Evolutionary conservation across 2,888 invertebrate genomes (phyloP).

Genomic region (Chesias legatella): DNA sequence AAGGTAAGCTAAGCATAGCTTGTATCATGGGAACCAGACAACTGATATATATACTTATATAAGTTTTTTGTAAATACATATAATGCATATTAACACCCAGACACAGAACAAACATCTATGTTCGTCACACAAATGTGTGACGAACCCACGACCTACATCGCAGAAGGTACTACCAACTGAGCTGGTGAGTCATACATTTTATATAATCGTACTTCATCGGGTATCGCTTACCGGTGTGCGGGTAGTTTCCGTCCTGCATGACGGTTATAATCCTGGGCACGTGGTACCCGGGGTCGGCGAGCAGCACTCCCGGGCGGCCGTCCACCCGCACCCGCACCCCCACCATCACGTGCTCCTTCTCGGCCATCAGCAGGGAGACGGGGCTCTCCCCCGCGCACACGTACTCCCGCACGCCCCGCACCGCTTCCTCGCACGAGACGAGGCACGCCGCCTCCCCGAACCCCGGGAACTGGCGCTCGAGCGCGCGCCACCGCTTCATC

Average conservation of each 20-base stretch:
- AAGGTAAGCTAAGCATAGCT: too few species aligned
- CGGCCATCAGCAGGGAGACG: conserved; percentile 82
- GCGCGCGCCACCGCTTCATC: conserved; percentile 81
- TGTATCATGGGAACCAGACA: too few species aligned
- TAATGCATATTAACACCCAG: too few species aligned
- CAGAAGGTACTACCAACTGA: too few species aligned
- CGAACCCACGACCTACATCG: too few species aligned
- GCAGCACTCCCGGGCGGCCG: conserved; percentile 87
- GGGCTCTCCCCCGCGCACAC: conserved; percentile 76
- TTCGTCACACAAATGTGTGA: too few species aligned
- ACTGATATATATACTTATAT: too few species aligned
- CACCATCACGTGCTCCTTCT: conserved; percentile 94
- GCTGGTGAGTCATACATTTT: too few species aligned
- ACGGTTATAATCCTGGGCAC: conserved; percentile 91
- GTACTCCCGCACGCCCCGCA: conserved; percentile 79
- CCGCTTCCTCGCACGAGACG: conserved; percentile 94
- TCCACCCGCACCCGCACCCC: conserved; percentile 87
- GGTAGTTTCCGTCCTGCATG: conserved; percentile 91
- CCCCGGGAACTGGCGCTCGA: conserved; percentile 84
- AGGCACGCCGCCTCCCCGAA: conserved; percentile 82
- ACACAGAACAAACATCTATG: too few species aligned
- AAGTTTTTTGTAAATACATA: too few species aligned
- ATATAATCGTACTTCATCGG: too few species aligned
- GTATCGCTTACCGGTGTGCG: conserved; percentile 89
- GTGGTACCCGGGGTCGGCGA: conserved; percentile 95